These are phyloP conservation scores for Drosophila suzukii DNA, from an alignment of 1,140 invertebrate species.

Conservation along the genomic window DNA sequence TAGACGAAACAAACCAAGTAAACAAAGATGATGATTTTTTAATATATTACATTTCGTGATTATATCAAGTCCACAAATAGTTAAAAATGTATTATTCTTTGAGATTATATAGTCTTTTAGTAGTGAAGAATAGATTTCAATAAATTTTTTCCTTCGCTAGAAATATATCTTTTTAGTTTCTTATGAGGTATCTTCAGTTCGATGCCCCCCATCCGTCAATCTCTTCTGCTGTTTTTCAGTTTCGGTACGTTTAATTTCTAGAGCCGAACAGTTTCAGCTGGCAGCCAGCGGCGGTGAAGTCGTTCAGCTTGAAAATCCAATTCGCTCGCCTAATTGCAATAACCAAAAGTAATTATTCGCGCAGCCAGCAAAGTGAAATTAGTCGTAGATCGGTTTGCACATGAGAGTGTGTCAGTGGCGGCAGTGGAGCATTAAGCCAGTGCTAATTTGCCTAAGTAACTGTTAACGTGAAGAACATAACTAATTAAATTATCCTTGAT, in stretches of 20 bases:
- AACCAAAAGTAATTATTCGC: conserved; percentile 60
- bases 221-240: conserved; percentile 32
- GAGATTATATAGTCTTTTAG: no score
- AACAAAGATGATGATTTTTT: no score
- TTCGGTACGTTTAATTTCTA: conserved; percentile 65
- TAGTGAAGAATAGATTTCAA: no score
- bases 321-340: conserved; percentile 72
- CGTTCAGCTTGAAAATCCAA: conserved; percentile 79
- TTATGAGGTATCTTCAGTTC: conserved; percentile 1
- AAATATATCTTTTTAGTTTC: no score
- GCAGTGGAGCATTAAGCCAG: conserved; percentile 42
- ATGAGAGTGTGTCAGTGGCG: conserved; percentile 14
- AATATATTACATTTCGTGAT: no score
- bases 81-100: no score
- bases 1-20: no score
- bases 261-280: conserved; percentile 50
- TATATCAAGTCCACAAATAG: no score
- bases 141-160: no score
- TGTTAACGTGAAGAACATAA: conserved; percentile 5
- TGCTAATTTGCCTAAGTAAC: conserved; percentile 39
- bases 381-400: conserved; percentile 40
- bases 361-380: conserved; percentile 63
- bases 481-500: conserved; percentile 7
- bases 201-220: conserved; percentile 1
- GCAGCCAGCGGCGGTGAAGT: conserved; percentile 44